phyloP scores from a whole-genome alignment of 2,113 vertebrate genomes.

The Hemiprocne comata region DNA sequence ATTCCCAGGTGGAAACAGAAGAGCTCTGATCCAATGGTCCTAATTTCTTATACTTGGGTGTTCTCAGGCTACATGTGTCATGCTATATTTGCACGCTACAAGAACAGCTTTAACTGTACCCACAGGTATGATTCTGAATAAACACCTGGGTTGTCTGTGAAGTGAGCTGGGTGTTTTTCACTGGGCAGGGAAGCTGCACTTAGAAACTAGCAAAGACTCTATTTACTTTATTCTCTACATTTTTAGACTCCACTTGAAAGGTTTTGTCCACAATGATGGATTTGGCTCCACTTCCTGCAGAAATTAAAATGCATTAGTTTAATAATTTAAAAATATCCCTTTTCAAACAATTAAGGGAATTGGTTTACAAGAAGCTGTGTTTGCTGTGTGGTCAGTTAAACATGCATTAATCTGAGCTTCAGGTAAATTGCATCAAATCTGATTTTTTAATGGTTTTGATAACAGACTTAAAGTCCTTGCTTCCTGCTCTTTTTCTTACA shows the following conservation, averaged over 20 bases:
- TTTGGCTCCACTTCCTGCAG: not conserved
- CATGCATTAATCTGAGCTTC: slow-evolving; percentile 15
- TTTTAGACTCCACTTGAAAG: not conserved
- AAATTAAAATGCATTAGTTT: slow-evolving; percentile 41
- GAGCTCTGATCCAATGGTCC: not conserved
- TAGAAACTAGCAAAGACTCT: not conserved
- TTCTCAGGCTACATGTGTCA: not conserved
- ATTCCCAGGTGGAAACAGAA: not conserved
- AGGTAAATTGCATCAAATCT: slow-evolving; percentile 26
- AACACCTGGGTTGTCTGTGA: not conserved
- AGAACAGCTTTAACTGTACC: not conserved
- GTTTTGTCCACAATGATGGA: not conserved
- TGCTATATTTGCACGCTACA: not conserved
- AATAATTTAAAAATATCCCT: slow-evolving; percentile 51
- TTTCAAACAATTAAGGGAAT: slow-evolving; percentile 36
- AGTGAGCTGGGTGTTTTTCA: not conserved
- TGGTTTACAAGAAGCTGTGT: slow-evolving; percentile 10
- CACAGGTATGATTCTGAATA: not conserved
- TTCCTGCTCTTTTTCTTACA: not conserved
- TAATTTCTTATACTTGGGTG: not conserved
- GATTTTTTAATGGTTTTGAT: slow-evolving; percentile 18
- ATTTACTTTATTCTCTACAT: not conserved
- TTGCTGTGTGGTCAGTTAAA: not conserved
- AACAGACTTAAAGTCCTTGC: slow-evolving; percentile 39
- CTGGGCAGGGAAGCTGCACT: not conserved